A percentile compares a stretch with the other conserved stretches of the same genome.
Conservation (phyloP, 2,797 vertebrate species). For the Spinus pinus region DNA sequence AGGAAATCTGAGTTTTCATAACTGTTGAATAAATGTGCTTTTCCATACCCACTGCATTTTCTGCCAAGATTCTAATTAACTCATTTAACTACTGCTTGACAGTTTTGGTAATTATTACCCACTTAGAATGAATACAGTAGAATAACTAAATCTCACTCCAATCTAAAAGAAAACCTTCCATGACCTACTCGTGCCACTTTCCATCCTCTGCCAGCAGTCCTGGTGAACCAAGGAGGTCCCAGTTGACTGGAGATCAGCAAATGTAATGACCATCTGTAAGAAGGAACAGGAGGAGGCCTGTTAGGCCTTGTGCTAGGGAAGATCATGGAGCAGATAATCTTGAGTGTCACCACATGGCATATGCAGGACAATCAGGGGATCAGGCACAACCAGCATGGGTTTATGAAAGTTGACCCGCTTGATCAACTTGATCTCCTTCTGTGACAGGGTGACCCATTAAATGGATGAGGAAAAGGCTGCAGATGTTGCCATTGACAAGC, state of each 20-base stretch:
- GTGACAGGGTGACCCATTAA: fast-evolving
- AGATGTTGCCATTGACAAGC: background rate
- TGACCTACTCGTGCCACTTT: background rate
- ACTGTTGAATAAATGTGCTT: slow-evolving; percentile 9
- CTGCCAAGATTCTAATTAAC: slow-evolving; percentile 48
- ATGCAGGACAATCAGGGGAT: background rate
- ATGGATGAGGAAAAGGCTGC: background rate
- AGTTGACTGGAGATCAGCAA: background rate
- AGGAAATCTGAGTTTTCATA: slow-evolving; percentile 25
- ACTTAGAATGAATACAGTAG: background rate
- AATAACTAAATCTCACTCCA: background rate
- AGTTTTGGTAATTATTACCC: slow-evolving; percentile 12
- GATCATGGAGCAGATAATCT: background rate
- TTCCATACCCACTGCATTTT: background rate
- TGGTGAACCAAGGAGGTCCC: background rate
- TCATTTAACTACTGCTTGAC: slow-evolving; percentile 3
- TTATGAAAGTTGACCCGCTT: background rate
- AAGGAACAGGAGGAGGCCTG: background rate
- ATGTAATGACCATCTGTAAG: background rate
- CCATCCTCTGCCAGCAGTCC: background rate
- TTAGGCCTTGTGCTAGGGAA: background rate
- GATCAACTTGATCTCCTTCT: background rate
- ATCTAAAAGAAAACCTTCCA: background rate
- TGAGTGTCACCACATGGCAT: background rate
- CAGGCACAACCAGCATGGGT: background rate